Evolutionary conservation across 1,140 invertebrate species (phyloP).

Genomic region (Camponotus floridanus): DNA sequence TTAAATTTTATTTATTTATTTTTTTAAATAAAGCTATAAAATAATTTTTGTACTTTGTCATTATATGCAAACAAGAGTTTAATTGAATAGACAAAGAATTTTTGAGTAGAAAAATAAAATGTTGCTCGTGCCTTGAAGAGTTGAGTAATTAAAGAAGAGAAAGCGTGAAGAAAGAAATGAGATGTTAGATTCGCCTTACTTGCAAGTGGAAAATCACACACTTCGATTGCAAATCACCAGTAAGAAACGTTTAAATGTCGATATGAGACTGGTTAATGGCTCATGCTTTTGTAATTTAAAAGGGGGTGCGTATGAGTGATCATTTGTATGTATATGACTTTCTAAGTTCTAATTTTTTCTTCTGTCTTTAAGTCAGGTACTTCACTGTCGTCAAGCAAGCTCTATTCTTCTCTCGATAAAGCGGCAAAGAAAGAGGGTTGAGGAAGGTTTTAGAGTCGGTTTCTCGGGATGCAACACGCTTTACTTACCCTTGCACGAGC

Average conservation of each 20-base stretch:
- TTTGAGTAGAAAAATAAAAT: no score
- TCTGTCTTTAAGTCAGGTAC: neutral
- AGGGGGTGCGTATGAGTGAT: slow-evolving; percentile 51
- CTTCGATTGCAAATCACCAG: slow-evolving; percentile 14
- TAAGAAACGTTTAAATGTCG: slow-evolving; percentile 27
- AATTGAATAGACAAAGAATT: no score
- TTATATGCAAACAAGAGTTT: neutral
- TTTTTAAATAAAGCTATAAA: neutral
- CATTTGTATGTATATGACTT: slow-evolving; percentile 47
- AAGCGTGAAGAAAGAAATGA: slow-evolving; percentile 20
- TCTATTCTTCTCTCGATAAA: slow-evolving; percentile 22
- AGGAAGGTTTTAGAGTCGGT: neutral
- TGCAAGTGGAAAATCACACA: slow-evolving; percentile 36
- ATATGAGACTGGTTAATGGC: slow-evolving; percentile 74
- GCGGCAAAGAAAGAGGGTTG: neutral
- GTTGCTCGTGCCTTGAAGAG: slow-evolving; percentile 6
- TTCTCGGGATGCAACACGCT: slow-evolving; percentile 22
- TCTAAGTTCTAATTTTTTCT: neutral
- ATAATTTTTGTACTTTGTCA: neutral
- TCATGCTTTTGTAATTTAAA: slow-evolving; percentile 50
- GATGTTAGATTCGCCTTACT: slow-evolving; percentile 22
- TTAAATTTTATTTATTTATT: neutral
- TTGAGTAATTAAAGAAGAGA: slow-evolving; percentile 10
- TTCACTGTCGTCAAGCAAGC: slow-evolving; percentile 36
- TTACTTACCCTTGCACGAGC: slow-evolving; percentile 94